Conservation (phyloP, 2,113 vertebrate genomes). For the Notarius lentiginosus region DNA sequence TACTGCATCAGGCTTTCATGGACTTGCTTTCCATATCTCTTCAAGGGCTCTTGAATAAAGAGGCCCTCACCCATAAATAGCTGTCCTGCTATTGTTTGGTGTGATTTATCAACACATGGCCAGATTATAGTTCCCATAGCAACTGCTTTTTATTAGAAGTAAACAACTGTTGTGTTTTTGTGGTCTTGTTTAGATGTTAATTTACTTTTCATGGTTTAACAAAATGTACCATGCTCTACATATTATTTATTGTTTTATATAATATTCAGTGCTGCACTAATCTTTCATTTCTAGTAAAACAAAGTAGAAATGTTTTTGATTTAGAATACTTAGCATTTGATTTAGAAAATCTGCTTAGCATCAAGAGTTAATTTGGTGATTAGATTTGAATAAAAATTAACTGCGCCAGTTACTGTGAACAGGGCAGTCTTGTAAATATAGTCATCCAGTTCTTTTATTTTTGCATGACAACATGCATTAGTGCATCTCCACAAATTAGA, state of each 20-base stretch:
- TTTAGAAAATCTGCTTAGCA: not conserved
- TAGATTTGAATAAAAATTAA: not conserved
- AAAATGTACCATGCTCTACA: not conserved
- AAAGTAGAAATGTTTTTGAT: not conserved
- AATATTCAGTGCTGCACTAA: not conserved
- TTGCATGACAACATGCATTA: not conserved
- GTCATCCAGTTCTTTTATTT: not conserved
- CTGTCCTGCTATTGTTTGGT: constrained; percentile 48
- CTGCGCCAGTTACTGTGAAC: not conserved
- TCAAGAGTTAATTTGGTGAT: not conserved
- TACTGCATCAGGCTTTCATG: constrained; percentile 15
- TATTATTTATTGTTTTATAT: not conserved
- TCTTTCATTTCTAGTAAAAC: not conserved
- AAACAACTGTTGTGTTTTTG: not conserved
- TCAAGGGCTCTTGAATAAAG: constrained; percentile 42
- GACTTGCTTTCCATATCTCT: constrained; percentile 45
- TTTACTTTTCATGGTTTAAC: not conserved
- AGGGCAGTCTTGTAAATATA: not conserved
- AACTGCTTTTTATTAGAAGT: constrained; percentile 44
- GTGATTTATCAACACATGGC: constrained; percentile 34
- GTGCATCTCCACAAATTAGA: too few relatives aligned
- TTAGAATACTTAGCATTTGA: not conserved
- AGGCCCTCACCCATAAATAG: constrained; percentile 54
- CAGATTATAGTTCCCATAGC: constrained; percentile 46
- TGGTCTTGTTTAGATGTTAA: constrained; percentile 1